Conservation (phyloP, 2,113 vertebrate species). For the Hylia prasina region DNA sequence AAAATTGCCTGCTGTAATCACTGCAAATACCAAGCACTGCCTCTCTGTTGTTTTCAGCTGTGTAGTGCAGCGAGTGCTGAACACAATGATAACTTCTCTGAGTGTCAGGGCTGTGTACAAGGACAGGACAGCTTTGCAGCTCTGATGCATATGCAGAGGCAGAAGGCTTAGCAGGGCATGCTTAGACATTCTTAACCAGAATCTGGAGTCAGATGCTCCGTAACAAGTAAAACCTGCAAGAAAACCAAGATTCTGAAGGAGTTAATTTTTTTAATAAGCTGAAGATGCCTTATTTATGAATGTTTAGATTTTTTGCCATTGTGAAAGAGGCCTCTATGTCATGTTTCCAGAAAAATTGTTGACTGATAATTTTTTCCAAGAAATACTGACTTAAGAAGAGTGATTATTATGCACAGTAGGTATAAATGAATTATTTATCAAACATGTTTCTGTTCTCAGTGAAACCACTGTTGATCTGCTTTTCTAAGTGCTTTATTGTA, state of each 20-base stretch:
- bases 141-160: background rate
- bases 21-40: background rate
- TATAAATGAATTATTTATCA: conserved; percentile 79
- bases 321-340: background rate
- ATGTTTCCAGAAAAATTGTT: conserved; percentile 48
- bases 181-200: background rate
- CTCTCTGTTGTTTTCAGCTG: background rate
- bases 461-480: conserved; percentile 63
- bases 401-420: conserved; percentile 75
- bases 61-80: background rate
- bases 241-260: background rate
- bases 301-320: background rate
- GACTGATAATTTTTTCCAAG: conserved; percentile 47
- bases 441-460: conserved; percentile 69
- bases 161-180: background rate
- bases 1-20: background rate
- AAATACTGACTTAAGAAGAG: conserved; percentile 50
- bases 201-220: background rate
- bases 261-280: background rate
- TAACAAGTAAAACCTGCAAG: background rate
- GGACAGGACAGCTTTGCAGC: background rate
- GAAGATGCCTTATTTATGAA: background rate
- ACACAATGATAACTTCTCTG: background rate
- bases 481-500: conserved; percentile 56
- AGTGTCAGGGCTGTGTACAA: background rate